Base-by-base conservation (phyloP, 1,140 invertebrate species). In the Homarus americanus region DNA sequence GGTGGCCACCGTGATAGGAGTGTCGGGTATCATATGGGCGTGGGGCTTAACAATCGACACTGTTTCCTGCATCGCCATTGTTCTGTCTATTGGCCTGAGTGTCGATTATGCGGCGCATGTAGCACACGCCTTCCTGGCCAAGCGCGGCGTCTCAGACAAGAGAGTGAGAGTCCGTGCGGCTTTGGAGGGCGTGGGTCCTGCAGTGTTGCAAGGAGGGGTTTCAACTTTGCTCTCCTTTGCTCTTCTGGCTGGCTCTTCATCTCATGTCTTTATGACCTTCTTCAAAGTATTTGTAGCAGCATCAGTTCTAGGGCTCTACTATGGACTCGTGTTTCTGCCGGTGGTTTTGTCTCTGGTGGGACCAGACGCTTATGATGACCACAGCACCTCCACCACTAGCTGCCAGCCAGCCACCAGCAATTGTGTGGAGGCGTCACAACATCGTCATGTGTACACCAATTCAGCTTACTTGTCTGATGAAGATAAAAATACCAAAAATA, bases 261-360 rank as follows among this genome's bases (percentile, higher is more conserved):
- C 95, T 28, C 95, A 95, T 92, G 93, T 95, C 9, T 95, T 95
- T 82, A 94, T 92, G 76, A 94, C 95, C 44, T 95, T 95, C 93
- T 95, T 95, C 91, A 95, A 95, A 94, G 97, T 97, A 93, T 96
- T 96, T 91, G 95, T 95, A 73, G 94, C 94, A n/a, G 95, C 96
- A 38, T 95, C 96, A 9, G 84, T 95, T 28, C 96, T 96, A 93
- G 96, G 96, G 36, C 93, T 96, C 41, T 96, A 95, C 93, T 95
- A 96, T 93, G 95, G 95, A 40, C 93, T 96, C 41, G 93, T 95
- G 73, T 95, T 95, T 93, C 93, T 96, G 53, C 95, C 95, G 0
- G 95, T 96, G 5, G 93, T 96, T 44, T 93, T 96, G 10, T 96
- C 95, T 75, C 93, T 95, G 78, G 93, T 95, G 24, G 95, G 95